Percentiles rank a stretch among this genome's conserved stretches.
Conservation (phyloP, 2,888 invertebrate species). For the Epinotia demarniana region DNA sequence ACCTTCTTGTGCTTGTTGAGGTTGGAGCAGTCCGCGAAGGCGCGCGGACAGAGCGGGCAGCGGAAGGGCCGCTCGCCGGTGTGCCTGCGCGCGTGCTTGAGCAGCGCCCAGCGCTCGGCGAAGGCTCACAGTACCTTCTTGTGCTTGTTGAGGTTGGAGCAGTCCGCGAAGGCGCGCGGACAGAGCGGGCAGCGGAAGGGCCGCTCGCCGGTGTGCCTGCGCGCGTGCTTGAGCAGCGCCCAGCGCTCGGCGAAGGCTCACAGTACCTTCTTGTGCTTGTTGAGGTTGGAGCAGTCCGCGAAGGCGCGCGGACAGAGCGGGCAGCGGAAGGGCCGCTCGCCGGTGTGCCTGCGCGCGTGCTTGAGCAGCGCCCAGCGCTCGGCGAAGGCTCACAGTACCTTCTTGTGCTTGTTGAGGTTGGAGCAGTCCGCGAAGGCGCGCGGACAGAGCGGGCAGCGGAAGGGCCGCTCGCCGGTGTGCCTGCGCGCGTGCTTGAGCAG, state of each 20-base stretch:
- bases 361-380: background rate
- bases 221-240: too few relatives aligned
- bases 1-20: slow-evolving; percentile 67
- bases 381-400: slow-evolving; percentile 3
- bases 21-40: slow-evolving; percentile 91
- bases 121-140: slow-evolving; percentile 48
- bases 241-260: too few relatives aligned
- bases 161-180: slow-evolving; percentile 86
- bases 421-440: slow-evolving; percentile 91
- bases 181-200: slow-evolving; percentile 89
- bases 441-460: slow-evolving; percentile 87
- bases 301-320: background rate
- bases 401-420: slow-evolving; percentile 87
- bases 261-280: slow-evolving; percentile 85
- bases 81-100: slow-evolving; percentile 87
- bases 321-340: background rate
- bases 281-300: slow-evolving; percentile 3
- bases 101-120: slow-evolving; percentile 83
- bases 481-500: slow-evolving; percentile 73
- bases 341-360: background rate
- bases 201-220: slow-evolving; percentile 88
- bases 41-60: slow-evolving; percentile 80
- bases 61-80: slow-evolving; percentile 86
- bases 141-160: slow-evolving; percentile 52
- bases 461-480: slow-evolving; percentile 89